Conservation (phyloP, 2,113 vertebrate species). For the Pardalotus punctatus region DNA sequence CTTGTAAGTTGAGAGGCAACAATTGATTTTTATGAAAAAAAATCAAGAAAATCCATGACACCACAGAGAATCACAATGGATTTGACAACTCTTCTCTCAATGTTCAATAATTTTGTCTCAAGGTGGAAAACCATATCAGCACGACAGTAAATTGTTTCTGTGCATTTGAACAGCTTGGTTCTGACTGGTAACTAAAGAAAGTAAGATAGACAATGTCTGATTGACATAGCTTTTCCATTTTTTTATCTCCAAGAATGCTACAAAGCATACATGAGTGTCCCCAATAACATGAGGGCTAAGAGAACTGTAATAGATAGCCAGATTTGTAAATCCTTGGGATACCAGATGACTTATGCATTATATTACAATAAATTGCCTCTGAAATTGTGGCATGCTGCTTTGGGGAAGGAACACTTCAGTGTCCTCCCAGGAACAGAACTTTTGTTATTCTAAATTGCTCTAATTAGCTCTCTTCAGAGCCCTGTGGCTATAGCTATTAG, state of each 20-base stretch:
- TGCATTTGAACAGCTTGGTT: neutral
- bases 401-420: neutral
- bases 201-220: neutral
- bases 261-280: neutral
- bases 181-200: neutral
- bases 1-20: neutral
- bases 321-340: slow-evolving; percentile 30
- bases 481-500: slow-evolving; percentile 34
- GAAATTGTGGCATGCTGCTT: slow-evolving; percentile 9
- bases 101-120: neutral
- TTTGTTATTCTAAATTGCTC: slow-evolving; percentile 47
- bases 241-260: neutral
- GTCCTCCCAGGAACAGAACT: slow-evolving; percentile 40
- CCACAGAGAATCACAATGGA: neutral
- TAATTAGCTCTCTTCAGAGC: slow-evolving; percentile 50
- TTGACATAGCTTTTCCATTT: neutral
- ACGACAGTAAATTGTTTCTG: neutral
- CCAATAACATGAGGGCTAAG: neutral
- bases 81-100: neutral
- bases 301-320: neutral
- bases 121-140: neutral
- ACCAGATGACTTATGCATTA: neutral
- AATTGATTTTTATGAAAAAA: neutral
- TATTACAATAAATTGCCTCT: slow-evolving; percentile 26
- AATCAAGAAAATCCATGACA: neutral